Conservation (phyloP, 2,113 vertebrate species). For the Notiomystis cincta region DNA sequence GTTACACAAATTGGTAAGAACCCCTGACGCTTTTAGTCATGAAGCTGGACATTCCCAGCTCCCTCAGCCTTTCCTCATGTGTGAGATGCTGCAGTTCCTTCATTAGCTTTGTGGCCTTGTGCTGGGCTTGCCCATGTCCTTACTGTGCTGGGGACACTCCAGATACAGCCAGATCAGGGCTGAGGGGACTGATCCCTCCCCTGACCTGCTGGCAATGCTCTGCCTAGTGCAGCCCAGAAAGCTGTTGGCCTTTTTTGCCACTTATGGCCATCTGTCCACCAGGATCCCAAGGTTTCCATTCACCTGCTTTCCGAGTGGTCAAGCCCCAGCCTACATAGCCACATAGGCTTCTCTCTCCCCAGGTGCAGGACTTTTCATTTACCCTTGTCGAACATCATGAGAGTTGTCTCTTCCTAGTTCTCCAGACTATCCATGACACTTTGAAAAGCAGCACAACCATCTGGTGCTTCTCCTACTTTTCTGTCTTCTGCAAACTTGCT, state of each 20-base stretch:
- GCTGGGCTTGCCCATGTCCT: neutral
- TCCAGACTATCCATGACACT: neutral
- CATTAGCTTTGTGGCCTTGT: neutral
- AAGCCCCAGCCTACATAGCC: accelerated
- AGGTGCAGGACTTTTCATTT: neutral
- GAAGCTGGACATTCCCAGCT: neutral
- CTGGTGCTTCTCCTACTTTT: neutral
- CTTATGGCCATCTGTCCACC: neutral
- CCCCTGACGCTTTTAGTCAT: neutral
- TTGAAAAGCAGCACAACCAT: neutral
- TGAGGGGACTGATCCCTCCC: neutral
- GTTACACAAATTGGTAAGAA: neutral
- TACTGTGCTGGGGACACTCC: neutral
- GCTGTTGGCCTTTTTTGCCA: neutral
- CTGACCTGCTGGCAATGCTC: neutral
- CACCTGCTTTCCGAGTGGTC: neutral
- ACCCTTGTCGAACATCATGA: neutral
- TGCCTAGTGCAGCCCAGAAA: neutral
- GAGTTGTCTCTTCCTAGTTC: neutral
- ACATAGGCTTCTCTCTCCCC: neutral
- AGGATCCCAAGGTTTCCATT: neutral
- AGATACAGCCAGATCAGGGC: neutral
- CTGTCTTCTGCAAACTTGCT: neutral
- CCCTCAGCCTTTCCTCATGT: neutral
- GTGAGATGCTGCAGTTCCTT: neutral